phyloP scores from a whole-genome alignment of 1,140 invertebrate species.

The Tetraneura akinire region DNA sequence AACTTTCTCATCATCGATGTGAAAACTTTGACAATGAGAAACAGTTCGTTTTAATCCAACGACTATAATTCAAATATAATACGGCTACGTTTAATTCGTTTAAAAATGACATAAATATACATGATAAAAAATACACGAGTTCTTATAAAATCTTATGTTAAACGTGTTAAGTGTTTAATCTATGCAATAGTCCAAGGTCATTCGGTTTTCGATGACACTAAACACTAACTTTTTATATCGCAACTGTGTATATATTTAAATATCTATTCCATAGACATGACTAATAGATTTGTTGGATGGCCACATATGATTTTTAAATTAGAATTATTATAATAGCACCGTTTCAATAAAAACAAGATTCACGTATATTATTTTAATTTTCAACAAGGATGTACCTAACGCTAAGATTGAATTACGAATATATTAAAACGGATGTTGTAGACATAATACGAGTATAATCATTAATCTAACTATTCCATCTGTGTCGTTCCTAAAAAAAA shows the following conservation, averaged over 20 bases:
- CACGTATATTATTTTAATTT: background rate
- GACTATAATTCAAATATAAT: no score
- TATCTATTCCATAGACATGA: background rate
- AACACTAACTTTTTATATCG: background rate
- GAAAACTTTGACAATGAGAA: no score
- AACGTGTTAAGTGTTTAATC: no score
- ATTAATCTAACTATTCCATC: background rate
- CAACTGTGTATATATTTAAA: background rate
- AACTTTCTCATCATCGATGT: no score
- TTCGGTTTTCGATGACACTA: background rate
- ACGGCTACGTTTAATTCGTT: background rate
- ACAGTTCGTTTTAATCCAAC: no score
- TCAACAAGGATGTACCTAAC: background rate
- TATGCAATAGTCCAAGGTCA: background rate
- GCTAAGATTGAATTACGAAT: background rate
- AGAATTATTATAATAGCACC: background rate
- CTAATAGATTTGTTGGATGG: background rate
- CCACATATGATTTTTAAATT: background rate
- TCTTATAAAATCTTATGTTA: background rate
- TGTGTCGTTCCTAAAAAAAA: no score
- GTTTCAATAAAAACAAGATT: constrained; percentile 22
- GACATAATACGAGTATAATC: no score
- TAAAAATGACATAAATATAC: background rate
- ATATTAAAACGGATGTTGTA: background rate
- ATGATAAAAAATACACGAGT: background rate